Conservation (phyloP, 2,113 vertebrate species). For the Atlantisia rogersi region DNA sequence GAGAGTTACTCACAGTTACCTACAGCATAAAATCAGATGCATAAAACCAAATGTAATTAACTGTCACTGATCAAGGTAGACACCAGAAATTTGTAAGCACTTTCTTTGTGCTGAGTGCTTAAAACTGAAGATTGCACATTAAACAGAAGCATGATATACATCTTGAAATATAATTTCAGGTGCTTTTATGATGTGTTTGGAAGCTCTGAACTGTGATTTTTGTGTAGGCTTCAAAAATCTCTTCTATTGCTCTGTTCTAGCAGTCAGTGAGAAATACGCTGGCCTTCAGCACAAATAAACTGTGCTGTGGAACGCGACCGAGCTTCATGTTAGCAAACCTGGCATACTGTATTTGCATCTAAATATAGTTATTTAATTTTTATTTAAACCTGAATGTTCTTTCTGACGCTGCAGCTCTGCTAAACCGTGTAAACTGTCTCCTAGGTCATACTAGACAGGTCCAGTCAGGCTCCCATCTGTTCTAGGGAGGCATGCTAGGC, state of each 20-base stretch:
- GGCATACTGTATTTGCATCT: background rate
- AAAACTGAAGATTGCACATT: background rate
- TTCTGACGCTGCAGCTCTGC: background rate
- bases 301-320: background rate
- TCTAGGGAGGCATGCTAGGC: background rate
- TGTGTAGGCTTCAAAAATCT: background rate
- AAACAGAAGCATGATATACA: background rate
- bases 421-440: background rate
- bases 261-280: background rate
- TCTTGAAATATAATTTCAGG: background rate
- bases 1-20: background rate
- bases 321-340: background rate
- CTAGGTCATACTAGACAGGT: background rate
- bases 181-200: slow-evolving; percentile 3
- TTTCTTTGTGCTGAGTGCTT: background rate
- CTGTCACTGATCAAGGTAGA: background rate
- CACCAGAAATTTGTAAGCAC: background rate
- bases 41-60: background rate
- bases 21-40: background rate
- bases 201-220: background rate
- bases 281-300: background rate
- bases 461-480: background rate
- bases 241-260: background rate
- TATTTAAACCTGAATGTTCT: background rate
- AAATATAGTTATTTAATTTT: background rate